phyloP scores from a whole-genome alignment of 2,113 vertebrate genomes.

The Channa argus region DNA sequence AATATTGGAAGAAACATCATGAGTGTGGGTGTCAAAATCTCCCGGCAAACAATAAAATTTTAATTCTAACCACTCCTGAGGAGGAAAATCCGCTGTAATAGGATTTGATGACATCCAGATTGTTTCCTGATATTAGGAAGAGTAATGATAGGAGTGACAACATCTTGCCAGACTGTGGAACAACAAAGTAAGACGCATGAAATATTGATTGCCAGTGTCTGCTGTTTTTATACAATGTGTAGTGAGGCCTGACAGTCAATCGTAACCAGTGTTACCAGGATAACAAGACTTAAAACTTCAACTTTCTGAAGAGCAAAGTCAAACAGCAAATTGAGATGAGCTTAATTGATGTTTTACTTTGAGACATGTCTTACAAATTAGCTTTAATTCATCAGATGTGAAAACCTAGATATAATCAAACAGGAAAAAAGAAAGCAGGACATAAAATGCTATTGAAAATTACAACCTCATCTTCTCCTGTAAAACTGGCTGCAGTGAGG shows the following conservation, averaged over 20 bases:
- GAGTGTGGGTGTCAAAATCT: conserved; percentile 70
- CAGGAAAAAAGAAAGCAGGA: not conserved
- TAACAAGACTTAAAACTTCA: conserved; percentile 35
- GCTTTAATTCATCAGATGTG: conserved; percentile 12
- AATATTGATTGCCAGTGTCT: conserved; percentile 77
- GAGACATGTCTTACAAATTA: conserved; percentile 4
- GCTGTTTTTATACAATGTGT: conserved; percentile 55
- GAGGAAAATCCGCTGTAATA: conserved; percentile 75
- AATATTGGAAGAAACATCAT: conserved; percentile 72
- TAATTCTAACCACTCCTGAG: conserved; percentile 73
- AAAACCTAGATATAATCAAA: not conserved
- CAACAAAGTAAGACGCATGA: conserved; percentile 74
- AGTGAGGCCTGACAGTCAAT: conserved; percentile 36
- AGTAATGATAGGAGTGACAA: conserved; percentile 78
- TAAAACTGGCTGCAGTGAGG: conserved; percentile 27
- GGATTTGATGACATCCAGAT: conserved; percentile 77
- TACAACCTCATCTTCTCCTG: conserved; percentile 11
- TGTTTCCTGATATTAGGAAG: conserved; percentile 76
- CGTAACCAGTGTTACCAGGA: conserved; percentile 26
- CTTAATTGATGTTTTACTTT: conserved; percentile 5
- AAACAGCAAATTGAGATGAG: not conserved
- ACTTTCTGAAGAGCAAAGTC: not conserved
- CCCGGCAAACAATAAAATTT: conserved; percentile 77
- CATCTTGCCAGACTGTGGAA: conserved; percentile 70
- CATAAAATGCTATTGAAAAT: conserved; percentile 19